Evolutionary conservation across 2,888 invertebrate genomes (phyloP), one percentile per base, ranked within the genome.

Genomic region (Reticulitermes lucifugus): DNA sequence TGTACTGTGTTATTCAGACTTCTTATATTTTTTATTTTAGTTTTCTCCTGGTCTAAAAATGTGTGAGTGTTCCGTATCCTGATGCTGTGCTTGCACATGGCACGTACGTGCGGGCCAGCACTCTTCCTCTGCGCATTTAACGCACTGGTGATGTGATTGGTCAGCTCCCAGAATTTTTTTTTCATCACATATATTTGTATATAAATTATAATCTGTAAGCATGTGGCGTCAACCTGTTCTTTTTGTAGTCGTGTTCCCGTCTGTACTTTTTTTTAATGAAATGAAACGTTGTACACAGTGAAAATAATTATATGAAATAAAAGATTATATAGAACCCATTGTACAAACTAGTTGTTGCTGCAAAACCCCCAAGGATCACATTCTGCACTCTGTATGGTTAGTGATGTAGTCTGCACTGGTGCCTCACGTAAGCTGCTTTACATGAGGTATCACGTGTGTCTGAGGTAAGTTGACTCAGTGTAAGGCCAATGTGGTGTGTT

Each of bases 191-290:
- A 84, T 65, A 43, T 82, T 81, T 84, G 85, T 86, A 86, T 59
- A 86, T 85, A 85, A 81, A 85, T 85, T 75, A 86, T 85, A 73
- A 65, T 85, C n/a, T 81, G 81, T 81, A 59, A 81, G 83, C 85
- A 85, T 86, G 84, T 86, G 84, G 60, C 77, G 65, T 81, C 80
- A 84, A 79, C 79, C 18, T 83, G 46, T 84, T 85, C 81, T 83
- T 83, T 86, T 86, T 86, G 86, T 86, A 86, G 86, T 83, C 83
- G 83, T 86, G 46, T 86, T 35, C 85, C 86, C 86, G 85, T 86
- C 87, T 87, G 87, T 87, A 86, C 84, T 87, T 87, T 87, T 87
- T 87, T 87, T 87, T 85, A 86, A 86, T 85, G 85, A 86, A 86
- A 85, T 84, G 84, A 86, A 86, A 85, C 85, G 85, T 86, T 87